These are phyloP conservation scores for Magallana gigas DNA, from an alignment of 1,140 invertebrate genomes.

Conservation along the genomic window DNA sequence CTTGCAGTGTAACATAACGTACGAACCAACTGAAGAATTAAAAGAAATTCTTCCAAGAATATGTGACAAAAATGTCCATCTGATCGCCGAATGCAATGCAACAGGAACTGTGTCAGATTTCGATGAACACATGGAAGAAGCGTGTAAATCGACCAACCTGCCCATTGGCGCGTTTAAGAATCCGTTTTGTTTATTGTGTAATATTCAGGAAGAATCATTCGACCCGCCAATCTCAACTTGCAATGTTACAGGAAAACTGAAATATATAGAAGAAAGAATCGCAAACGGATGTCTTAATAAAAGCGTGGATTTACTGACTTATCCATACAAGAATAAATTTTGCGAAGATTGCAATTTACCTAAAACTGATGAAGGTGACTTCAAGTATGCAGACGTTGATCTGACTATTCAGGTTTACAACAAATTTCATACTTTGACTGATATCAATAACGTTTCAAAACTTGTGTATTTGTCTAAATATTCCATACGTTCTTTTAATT, in stretches of 20 bases:
- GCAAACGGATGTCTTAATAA: not conserved
- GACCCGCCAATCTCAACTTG: not conserved
- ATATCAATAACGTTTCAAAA: not conserved
- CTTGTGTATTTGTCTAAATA: not conserved
- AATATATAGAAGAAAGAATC: not conserved
- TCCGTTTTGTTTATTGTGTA: slow-evolving; percentile 3
- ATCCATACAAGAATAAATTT: not conserved
- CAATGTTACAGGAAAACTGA: not conserved
- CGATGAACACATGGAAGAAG: not conserved
- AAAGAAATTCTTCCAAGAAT: not conserved
- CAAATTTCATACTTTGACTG: not conserved
- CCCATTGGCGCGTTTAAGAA: not conserved
- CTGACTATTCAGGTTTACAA: slow-evolving; percentile 1
- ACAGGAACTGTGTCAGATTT: not conserved
- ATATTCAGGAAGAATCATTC: not conserved
- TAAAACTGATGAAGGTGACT: not conserved
- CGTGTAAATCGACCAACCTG: not conserved
- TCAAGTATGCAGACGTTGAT: not conserved
- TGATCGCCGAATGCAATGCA: not conserved
- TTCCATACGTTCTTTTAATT: not conserved
- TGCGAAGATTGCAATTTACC: slow-evolving; percentile 9
- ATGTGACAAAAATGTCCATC: not conserved
- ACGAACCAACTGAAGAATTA: not conserved
- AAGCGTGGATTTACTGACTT: not conserved
- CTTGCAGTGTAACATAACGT: not conserved